Conservation (phyloP, 2,888 invertebrate species). For the Stenchaetothrips biformis region DNA sequence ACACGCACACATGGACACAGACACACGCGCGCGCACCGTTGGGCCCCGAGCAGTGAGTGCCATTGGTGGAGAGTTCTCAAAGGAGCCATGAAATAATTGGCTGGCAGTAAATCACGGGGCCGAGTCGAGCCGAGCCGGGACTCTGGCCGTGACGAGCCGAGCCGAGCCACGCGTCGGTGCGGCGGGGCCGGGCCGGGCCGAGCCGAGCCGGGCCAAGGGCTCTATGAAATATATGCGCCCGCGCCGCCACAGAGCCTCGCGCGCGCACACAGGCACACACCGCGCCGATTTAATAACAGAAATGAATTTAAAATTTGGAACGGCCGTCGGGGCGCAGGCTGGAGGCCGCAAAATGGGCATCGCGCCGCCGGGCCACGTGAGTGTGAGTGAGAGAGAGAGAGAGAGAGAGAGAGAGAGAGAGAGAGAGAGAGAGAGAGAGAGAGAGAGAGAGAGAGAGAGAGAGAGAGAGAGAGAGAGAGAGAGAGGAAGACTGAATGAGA, state of each 20-base stretch:
- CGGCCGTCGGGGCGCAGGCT: neutral
- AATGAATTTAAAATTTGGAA: slow-evolving; percentile 24
- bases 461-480: neutral
- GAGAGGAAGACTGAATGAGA: neutral
- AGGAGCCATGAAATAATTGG: slow-evolving; percentile 9
- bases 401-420: slow-evolving; percentile 1
- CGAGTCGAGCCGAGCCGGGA: neutral
- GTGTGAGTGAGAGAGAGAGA: neutral
- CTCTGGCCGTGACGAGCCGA: neutral
- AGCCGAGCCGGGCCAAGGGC: neutral
- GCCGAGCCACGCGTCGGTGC: neutral
- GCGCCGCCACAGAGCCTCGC: neutral
- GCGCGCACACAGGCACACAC: neutral
- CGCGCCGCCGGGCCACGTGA: neutral
- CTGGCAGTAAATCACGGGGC: neutral
- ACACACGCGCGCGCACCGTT: neutral
- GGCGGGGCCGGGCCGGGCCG: neutral
- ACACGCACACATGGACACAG: neutral
- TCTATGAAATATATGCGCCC: neutral
- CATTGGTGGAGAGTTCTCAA: neutral
- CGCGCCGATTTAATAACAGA: slow-evolving; percentile 10
- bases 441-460: neutral
- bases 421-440: slow-evolving; percentile 1
- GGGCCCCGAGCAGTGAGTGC: neutral
- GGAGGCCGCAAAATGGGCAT: neutral